Base-by-base conservation (phyloP, 2,888 invertebrate genomes). In the Tubulanus polymorphus region DNA sequence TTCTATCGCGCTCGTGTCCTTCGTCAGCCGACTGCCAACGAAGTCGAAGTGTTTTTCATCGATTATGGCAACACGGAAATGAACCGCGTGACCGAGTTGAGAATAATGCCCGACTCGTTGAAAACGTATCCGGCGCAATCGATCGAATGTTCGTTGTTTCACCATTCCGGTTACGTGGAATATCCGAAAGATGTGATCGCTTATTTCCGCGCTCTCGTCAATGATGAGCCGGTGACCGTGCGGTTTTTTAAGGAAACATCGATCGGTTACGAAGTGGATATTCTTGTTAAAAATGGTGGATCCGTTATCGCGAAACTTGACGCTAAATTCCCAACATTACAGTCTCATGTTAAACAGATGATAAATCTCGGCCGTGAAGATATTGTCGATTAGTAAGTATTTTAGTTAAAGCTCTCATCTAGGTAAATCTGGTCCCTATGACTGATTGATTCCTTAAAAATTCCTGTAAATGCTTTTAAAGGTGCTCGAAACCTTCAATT, bases 71-170 rank as follows among this genome's bases (percentile, higher is more conserved):
- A 41, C 15, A 41, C 20, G 6, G 41, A 41, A 41, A 41, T 23
- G 6, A 23, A 18, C 41, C 6, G 6, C 15, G 23, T 41, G 18
- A 18, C 18, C 6, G 23, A 41, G 6, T 41, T 41, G 20, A 41
- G 15, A 15, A 41, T 41, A 18, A 18, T 41, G 15, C 41, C 41
- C 18, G 41, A 41, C 23, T 63, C 67, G 10, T 70, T 68, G 56
- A 48, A 66, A 15, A 48, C 49, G 15, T 60, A 70, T 23, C 70
- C 74, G 5, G 60, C 61, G 18, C 64, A 74, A 53, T 71, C 72
- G n/a, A 58, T 74, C 35, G 48, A 60, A 46, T 73, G 74, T 58
- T 56, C 53, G 37, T 57, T 71, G 10, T 51, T 53, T 27, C 65
- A 63, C 20, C 54, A 70, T n/a, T 51, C 49, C 6, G 56, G 59